Percentiles rank a stretch among this genome's conserved stretches.
Conservation (phyloP, 2,797 vertebrate species). For the Tenualosa ilisha region DNA sequence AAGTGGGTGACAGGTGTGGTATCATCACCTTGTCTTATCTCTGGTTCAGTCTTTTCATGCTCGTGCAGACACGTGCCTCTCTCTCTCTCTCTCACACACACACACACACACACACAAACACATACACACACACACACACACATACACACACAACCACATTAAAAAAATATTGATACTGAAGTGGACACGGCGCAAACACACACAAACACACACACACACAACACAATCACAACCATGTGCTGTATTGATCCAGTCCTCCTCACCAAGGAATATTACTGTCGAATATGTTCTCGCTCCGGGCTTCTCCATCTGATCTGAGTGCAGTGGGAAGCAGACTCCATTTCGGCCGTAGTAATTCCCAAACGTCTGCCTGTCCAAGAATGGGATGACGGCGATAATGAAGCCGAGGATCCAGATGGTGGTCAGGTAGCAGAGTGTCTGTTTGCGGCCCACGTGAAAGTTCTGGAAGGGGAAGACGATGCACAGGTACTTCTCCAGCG, state of each 20-base stretch:
- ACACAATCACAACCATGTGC: not conserved
- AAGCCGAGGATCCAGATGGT: conserved; percentile 71
- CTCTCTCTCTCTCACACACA: not conserved
- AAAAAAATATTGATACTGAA: not conserved
- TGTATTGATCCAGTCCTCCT: no score
- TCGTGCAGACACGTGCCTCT: not conserved
- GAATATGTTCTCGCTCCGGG: conserved; percentile 65
- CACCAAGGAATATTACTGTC: conserved; percentile 57
- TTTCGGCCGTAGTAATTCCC: conserved; percentile 72
- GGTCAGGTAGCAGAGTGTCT: conserved; percentile 59
- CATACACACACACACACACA: not conserved
- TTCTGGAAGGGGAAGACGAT: conserved; percentile 70
- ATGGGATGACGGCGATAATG: conserved; percentile 64
- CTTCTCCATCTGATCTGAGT: conserved; percentile 60
- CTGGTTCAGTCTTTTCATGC: not conserved
- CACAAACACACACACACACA: not conserved
- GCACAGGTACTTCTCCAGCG: conserved; percentile 70
- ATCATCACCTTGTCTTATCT: not conserved
- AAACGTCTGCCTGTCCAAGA: conserved; percentile 65
- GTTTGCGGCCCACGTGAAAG: conserved; percentile 59
- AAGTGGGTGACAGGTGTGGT: not conserved
- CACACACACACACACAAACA: not conserved
- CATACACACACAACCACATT: not conserved
- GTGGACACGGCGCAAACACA: not conserved
- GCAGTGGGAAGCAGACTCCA: conserved; percentile 70